Base-by-base conservation (phyloP, 53 echinoderm and acorn worm species). In the Actinopyga echinites region DNA sequence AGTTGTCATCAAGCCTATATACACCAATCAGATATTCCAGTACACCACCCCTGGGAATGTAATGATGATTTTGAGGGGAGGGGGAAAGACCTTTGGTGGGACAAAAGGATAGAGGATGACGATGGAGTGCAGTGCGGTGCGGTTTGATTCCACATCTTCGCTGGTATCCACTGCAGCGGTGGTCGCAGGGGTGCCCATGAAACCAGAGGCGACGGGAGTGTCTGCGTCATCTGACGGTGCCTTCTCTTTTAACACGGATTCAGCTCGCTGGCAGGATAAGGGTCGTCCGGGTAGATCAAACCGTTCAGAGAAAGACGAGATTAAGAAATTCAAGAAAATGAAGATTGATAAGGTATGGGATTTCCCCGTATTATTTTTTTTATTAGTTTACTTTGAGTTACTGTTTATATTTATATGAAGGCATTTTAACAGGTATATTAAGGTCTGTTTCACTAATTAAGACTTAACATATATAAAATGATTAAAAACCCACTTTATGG, bases 271-370 rank as follows among this genome's bases (percentile, higher is more conserved):
- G 89, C 84, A 89, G 43, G 84, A 68, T 28, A 84, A 84, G 30
- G 85, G 77, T 20, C n/a, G 58, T 42, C 15, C 61, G 3, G 69
- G 64, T n/a, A 59, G 91, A 13, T 57, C 32, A 33, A 75, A 30
- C 64, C 90, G 88, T 42, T 75, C 49, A 12, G 90, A 92, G 17
- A 69, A 88, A 75, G 95, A 95, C 36, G 95, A 95, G 23, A 75
- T 91, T 4, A 92, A 93, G 63, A 93, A 93, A 56, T 86, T 82
- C 61, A 95, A 91, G 90, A 95, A 95, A 74, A 89, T 92, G 84
- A 91, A 93, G 37, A 88, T 91, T 40, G 93, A 93, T 35, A 95
- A 95, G 93, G 95, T 95, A 77, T 75, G 86, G n/a, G n/a, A n/a
- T n/a, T n/a, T n/a, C n/a, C n/a, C n/a, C n/a, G n/a, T n/a, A n/a